These are phyloP conservation scores for Leptinotarsa haldemani DNA, from an alignment of 2,888 invertebrate genomes.

Conservation along the genomic window DNA sequence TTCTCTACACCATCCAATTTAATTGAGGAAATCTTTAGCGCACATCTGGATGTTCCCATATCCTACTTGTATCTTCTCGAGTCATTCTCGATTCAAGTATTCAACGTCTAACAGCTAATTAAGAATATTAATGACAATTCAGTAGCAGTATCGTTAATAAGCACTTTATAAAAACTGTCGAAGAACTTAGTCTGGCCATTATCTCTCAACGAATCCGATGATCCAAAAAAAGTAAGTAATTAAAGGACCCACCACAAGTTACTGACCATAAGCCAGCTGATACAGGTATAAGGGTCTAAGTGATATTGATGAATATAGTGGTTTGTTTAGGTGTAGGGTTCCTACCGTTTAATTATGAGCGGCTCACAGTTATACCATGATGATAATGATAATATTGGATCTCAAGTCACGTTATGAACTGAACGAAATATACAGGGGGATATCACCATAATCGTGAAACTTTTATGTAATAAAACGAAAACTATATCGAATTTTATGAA, in stretches of 20 bases:
- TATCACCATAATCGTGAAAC: background rate
- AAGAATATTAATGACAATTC: slow-evolving; percentile 42
- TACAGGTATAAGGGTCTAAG: slow-evolving; percentile 20
- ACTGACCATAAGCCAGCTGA: slow-evolving; percentile 18
- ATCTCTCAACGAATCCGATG: slow-evolving; percentile 26
- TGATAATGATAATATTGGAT: background rate
- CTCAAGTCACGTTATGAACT: too few species aligned
- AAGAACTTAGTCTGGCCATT: slow-evolving; percentile 17
- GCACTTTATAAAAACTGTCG: slow-evolving; percentile 27
- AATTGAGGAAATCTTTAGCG: background rate
- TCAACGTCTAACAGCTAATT: slow-evolving; percentile 35
- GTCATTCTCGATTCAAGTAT: slow-evolving; percentile 9
- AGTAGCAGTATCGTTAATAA: slow-evolving; percentile 34
- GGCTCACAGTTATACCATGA: background rate
- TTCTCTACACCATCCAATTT: background rate
- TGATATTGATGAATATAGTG: slow-evolving; percentile 1
- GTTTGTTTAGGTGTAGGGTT: slow-evolving; percentile 10
- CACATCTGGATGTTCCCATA: background rate
- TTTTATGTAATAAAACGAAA: background rate
- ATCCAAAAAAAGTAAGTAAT: slow-evolving; percentile 14
- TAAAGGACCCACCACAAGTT: slow-evolving; percentile 20
- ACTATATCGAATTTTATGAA: too few species aligned
- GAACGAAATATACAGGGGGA: too few species aligned
- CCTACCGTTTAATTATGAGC: background rate
- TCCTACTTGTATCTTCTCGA: slow-evolving; percentile 10